Conservation (phyloP, 2,113 vertebrate genomes). For the Vidua chalybeata region DNA sequence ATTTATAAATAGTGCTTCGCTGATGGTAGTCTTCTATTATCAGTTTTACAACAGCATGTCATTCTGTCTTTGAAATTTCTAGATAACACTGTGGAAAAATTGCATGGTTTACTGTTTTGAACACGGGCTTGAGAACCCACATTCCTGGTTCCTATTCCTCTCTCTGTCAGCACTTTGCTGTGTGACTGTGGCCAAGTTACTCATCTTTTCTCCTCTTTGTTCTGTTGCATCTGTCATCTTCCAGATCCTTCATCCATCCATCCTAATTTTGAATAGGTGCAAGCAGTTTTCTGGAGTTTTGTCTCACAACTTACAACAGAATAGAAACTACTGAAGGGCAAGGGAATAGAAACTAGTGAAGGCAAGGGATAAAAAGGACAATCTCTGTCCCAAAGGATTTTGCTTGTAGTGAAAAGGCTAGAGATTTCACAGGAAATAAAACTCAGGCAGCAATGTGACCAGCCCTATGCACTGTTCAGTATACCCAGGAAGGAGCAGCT, state of each 20-base stretch:
- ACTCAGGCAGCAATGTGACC: background rate
- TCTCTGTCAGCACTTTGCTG: conserved; percentile 7
- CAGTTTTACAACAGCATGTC: conserved; percentile 22
- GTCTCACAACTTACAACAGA: background rate
- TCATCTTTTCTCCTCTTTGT: background rate
- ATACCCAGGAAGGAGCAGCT: background rate
- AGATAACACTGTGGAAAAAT: conserved; percentile 19
- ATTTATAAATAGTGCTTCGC: conserved; percentile 14
- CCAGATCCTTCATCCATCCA: background rate
- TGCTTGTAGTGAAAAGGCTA: background rate
- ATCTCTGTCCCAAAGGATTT: background rate
- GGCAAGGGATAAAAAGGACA: background rate
- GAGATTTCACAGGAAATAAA: background rate
- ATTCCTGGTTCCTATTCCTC: conserved; percentile 6
- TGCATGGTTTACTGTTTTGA: conserved; percentile 2
- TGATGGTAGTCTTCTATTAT: conserved; percentile 3
- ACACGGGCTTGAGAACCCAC: background rate
- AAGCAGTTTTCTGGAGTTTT: conserved; percentile 6
- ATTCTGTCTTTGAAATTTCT: conserved; percentile 15
- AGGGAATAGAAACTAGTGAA: background rate
- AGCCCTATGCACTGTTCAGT: background rate
- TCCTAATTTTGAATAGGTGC: background rate
- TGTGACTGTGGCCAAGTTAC: background rate
- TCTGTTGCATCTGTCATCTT: background rate
- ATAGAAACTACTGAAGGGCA: background rate